Base-by-base conservation (phyloP, 2,113 vertebrate genomes). In the Turdus rufiventris region DNA sequence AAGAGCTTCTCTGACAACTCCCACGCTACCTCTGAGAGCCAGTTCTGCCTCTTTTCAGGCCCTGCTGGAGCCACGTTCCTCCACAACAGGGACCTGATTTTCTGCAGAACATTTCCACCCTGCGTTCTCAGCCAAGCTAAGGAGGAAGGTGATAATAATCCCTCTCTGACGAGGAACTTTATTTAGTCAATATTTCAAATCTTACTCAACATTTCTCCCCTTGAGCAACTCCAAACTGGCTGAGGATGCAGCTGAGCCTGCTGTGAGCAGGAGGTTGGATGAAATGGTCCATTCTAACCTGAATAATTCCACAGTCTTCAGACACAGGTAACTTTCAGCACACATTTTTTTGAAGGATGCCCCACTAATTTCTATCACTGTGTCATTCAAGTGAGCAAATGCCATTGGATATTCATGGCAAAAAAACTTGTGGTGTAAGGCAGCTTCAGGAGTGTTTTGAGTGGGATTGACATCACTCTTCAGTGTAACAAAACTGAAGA, bases 261-360 rank as follows among this genome's bases (percentile, higher is more conserved):
- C 36, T 70, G 14, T 11, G 33, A 91, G 60, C 13, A 62, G 24
- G 24, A 80, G 18, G 33, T 0, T 70, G 48, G 29, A 71, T 17
- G 19, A 54, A 88, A 70, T 19, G 11, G 34, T 34, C 58, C 36
- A 24, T 21, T 62, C 47, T 58, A 62, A 68, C 12, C 25, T 36
- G 12, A 85, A 65, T 57, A 57, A 60, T 14, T 45, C 25, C 28
- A 31, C 0, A 0, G 34, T 34, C 33, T 88, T 34, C 0, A 0
- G 38, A 76, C 19, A 34, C 56, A 62, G 11, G 26, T 12, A 54
- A 58, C 20, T 58, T 71, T 43, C 17, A 66, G 42, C 24, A 33
- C 7, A 40, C 17, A 3, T 8, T 18, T 29, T 36, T 75, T 67
- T 21, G 9, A 34, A 54, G 31, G 24, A 53, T 48, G 5, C 7